Base-by-base conservation (phyloP, 2,888 invertebrate species). In the Copidosoma aretas region DNA sequence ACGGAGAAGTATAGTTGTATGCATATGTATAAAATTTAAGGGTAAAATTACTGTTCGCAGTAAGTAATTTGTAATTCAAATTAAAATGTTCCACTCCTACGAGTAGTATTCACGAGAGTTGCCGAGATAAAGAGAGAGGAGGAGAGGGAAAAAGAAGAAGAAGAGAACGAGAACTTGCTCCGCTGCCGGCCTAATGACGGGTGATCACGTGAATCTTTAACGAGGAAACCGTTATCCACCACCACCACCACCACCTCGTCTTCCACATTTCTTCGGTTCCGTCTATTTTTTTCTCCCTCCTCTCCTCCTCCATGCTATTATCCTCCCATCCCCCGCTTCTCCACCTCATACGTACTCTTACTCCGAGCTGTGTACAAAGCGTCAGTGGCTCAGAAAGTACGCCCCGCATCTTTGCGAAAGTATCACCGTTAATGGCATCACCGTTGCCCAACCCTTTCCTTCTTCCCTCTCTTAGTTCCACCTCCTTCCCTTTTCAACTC, bases 401-500 rank as follows among this genome's bases (percentile, higher is more conserved):
- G 75, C 73, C 77, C 71, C 69, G 56, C 71, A 67, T 75, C 75
- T 77, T 72, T 70, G 70, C 71, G 67, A 66, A 75, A 75, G 77
- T 77, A 77, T 77, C 72, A 70, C 68, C 68, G 75, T 73, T 77
- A 77, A 77, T 77, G 76, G 77, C 72, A 73, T 75, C 73, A 75
- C 75, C 73, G 75, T 75, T 76, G 75, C 46, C 64, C n/a, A 17
- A 62, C 39, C 58, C 64, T 60, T 62, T 53, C n/a, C n/a, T n/a
- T 58, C 51, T 17, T 21, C 58, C 43, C 15, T 8, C 32, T 32
- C 8, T 32, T 32, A 32, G 32, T 32, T 32, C 8, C 4, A 8
- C 32, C 8, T 32, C 8, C 8, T 32, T 32, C n/a, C n/a, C n/a
- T 32, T 32, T 57, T 62, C 58, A 52, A 57, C 67, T n/a, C 43